phyloP scores from a whole-genome alignment of 2,797 vertebrate species.

The Neosalanx taihuensis region DNA sequence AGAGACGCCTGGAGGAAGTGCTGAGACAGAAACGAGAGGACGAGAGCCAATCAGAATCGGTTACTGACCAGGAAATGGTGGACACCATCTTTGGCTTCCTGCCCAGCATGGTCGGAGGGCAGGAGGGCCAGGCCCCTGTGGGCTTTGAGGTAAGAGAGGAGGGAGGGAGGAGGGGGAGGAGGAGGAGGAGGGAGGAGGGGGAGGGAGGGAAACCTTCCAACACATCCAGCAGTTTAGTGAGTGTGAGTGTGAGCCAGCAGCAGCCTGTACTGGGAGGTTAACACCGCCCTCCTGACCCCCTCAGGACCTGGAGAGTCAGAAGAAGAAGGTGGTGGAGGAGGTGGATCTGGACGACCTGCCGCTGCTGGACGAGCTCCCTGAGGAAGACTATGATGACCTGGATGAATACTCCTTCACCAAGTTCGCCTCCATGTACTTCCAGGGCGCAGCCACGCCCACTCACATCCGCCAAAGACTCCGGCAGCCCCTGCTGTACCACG shows the following conservation, averaged over 20 bases:
- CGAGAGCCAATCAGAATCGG: conserved; percentile 52
- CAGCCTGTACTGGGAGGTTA: neutral
- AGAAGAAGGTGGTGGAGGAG: conserved; percentile 70
- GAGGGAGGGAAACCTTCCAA: too few species aligned
- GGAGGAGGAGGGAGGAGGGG: neutral
- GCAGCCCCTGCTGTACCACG: conserved; percentile 88
- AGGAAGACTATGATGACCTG: conserved; percentile 78
- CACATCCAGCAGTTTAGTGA: too few species aligned
- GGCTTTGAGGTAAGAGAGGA: conserved; percentile 77
- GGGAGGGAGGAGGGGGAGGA: neutral
- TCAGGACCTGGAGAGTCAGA: conserved; percentile 78
- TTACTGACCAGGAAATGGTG: conserved; percentile 86
- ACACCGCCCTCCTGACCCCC: neutral
- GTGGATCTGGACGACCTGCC: conserved; percentile 85
- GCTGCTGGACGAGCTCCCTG: conserved; percentile 62
- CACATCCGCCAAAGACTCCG: conserved; percentile 79
- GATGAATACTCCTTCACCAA: conserved; percentile 89
- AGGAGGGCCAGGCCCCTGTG: conserved; percentile 78
- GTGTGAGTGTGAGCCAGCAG: too few species aligned
- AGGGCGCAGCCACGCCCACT: conserved; percentile 80
- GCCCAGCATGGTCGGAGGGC: conserved; percentile 75
- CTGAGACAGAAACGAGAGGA: conserved; percentile 62
- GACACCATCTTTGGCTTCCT: conserved; percentile 92
- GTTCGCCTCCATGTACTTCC: conserved; percentile 93
- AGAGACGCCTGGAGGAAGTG: conserved; percentile 68